Evolutionary conservation across 2,888 invertebrate species (phyloP), one percentile per base, ranked within the genome.

Genomic region (Pseudococcus viburni): DNA sequence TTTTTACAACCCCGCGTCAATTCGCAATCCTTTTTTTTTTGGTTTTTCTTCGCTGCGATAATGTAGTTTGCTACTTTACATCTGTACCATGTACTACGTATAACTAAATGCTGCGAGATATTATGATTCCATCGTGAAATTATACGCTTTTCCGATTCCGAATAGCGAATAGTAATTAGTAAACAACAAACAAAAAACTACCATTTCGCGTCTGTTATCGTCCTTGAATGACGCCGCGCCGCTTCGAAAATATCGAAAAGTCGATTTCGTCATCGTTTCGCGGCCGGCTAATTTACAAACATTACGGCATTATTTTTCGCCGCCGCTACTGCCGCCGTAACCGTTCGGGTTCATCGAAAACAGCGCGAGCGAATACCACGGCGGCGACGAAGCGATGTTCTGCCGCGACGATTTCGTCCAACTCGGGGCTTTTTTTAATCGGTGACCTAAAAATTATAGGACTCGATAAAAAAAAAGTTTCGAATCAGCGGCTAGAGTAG

Each of bases 261-360:
- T 77, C 42, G 42, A 42, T 77, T 77, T 42, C 77, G 77, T 77
- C 39, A 77, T 77, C 77, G 77, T 77, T 77, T 77, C 77, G 42
- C 77, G 77, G 19, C 26, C 77, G 77, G 39, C 33, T 73, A 73
- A 73, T 26, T 73, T 33, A 17, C 15, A 73, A 73, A 73, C 73
- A 73, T 9, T 33, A 6, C 77, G 77, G 42, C 42, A 12, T 15
- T 26, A 73, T 64, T 64, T 64, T 9, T 64, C 26, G 11, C 26
- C n/a, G 17, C 42, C 17, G 73, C 77, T n/a, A 17, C 77, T 15
- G 22, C 64, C 12, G 4, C 68, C 22, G n/a, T 9, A 19, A 64
- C 22, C 64, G 64, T 64, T 64, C 22, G 8, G 64, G n/a, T 19
- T 22, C 64, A 64, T n/a, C 64, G 64, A 64, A 64, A 64, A 64